phyloP scores from a whole-genome alignment of 2,888 invertebrate species.

The Cheilosia vulpina region DNA sequence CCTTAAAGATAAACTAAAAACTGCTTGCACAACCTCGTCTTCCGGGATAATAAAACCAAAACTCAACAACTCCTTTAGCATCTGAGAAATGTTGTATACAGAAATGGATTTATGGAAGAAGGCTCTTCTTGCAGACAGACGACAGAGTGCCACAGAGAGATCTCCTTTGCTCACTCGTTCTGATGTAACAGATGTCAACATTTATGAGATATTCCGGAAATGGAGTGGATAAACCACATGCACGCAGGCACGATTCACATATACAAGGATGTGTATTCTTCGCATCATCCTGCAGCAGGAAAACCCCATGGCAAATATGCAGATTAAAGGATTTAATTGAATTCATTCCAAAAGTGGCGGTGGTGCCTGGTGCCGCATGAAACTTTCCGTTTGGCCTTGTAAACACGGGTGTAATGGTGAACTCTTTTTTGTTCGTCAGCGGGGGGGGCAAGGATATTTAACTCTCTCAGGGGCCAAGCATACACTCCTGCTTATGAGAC shows the following conservation, averaged over 20 bases:
- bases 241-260: constrained; percentile 49
- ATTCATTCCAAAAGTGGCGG: constrained; percentile 42
- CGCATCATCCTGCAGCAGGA: constrained; percentile 46
- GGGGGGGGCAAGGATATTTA: constrained; percentile 20
- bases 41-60: constrained; percentile 24
- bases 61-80: background rate
- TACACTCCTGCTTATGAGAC: constrained; percentile 42
- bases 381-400: constrained; percentile 44
- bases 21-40: constrained; percentile 13
- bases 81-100: background rate
- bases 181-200: constrained; percentile 73
- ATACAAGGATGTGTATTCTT: background rate
- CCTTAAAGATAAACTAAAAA: constrained; percentile 35
- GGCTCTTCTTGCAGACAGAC: background rate
- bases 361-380: background rate
- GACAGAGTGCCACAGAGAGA: too few species aligned
- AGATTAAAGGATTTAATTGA: constrained; percentile 74
- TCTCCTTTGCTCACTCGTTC: constrained; percentile 2
- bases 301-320: constrained; percentile 64
- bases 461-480: background rate
- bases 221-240: constrained; percentile 73
- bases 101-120: constrained; percentile 8
- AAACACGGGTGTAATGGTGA: constrained; percentile 44
- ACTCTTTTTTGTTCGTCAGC: constrained; percentile 1
- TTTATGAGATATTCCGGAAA: constrained; percentile 72